Evolutionary conservation across 2,888 invertebrate genomes (phyloP), one percentile per base, ranked within the genome.

Genomic region (Halocaridina rubra): DNA sequence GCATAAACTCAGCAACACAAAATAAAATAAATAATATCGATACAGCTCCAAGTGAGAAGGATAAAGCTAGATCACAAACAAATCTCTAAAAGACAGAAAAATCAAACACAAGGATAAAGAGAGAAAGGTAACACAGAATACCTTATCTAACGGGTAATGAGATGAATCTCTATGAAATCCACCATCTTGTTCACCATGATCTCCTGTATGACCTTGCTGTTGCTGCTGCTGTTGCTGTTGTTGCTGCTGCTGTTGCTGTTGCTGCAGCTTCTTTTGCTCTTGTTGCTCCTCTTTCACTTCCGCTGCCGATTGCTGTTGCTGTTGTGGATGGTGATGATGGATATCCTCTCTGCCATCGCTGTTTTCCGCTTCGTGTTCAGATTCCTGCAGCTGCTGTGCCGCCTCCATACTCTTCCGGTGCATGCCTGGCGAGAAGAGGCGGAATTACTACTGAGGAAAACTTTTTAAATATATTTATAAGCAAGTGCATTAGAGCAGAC

Each of bases 371-470:
- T 89, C 89, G n/a, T 86, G 88, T 22, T 89, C 90, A 30, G 90
- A 89, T 81, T 88, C 88, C 85, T 89, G 97, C 88, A 98, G 94
- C 91, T 98, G 96, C 90, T 86, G 81, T 7, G 89, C 89, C 10
- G 99, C 98, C 93, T 99, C 99, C 90, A 98, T 92, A 75, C 98
- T 98, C 92, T 99, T 99, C 90, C 98, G 95, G 92, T 99, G 99
- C 99, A 99, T 99, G 91, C 99, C 99, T 99, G 92, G 89, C 61
- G 75, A 24, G 29, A 32, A 32, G 22, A 33, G 57, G 27, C 61
- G 39, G 33, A 32, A n/a, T n/a, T n/a, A n/a, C n/a, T n/a, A n/a
- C n/a, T n/a, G n/a, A n/a, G n/a, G n/a, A n/a, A n/a, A n/a, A n/a
- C n/a, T n/a, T n/a, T n/a, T n/a, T n/a, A n/a, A n/a, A n/a, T n/a